A percentile compares a stretch with the other conserved stretches of the same genome.
Conservation (phyloP, 2,888 invertebrate genomes). For the Bedellia somnulentella region DNA sequence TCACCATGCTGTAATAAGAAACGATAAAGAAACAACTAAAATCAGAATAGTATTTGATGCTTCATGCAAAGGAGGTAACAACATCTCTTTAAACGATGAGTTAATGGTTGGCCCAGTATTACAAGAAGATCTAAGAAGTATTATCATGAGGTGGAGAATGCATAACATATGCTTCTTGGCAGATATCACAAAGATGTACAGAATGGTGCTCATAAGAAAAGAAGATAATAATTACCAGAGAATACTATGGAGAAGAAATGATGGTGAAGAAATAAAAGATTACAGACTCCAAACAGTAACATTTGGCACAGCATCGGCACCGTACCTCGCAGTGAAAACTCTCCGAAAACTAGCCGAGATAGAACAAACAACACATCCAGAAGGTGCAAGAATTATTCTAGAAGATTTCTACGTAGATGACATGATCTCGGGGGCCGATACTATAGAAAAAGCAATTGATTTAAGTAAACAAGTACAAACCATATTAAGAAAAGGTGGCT, state of each 20-base stretch:
- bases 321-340: slow-evolving; percentile 9
- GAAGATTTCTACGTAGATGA: slow-evolving; percentile 4
- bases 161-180: slow-evolving; percentile 12
- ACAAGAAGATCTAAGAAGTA: slow-evolving; percentile 13
- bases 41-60: too few species aligned
- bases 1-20: slow-evolving; percentile 12
- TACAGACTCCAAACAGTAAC: slow-evolving; percentile 8
- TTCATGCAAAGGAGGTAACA: too few species aligned
- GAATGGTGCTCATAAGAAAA: slow-evolving; percentile 12
- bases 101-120: slow-evolving; percentile 13
- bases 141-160: slow-evolving; percentile 14
- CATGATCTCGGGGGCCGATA: neutral
- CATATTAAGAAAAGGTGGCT: slow-evolving; percentile 1
- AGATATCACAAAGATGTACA: slow-evolving; percentile 17
- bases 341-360: slow-evolving; percentile 5
- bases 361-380: neutral
- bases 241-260: slow-evolving; percentile 10
- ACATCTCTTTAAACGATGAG: too few species aligned
- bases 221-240: slow-evolving; percentile 14
- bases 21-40: too few species aligned
- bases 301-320: slow-evolving; percentile 9
- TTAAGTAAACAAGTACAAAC: neutral
- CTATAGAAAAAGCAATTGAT: neutral
- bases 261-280: slow-evolving; percentile 3
- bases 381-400: neutral